phyloP scores from a whole-genome alignment of 2,888 invertebrate genomes.

The Zonitis immaculata region DNA sequence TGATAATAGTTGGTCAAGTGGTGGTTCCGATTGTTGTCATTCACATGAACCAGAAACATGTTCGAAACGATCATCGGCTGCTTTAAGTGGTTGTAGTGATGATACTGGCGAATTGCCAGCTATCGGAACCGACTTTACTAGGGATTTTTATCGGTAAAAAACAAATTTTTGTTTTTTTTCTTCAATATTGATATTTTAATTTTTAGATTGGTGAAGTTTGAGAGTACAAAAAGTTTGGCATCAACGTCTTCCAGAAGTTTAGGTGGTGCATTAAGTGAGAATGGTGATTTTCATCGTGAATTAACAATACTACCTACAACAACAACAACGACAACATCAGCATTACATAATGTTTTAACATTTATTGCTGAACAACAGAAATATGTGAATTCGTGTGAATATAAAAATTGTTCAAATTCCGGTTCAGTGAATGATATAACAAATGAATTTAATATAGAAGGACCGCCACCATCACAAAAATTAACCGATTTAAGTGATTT shows the following conservation, averaged over 20 bases:
- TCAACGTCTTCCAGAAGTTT: constrained; percentile 67
- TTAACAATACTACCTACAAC: neutral
- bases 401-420: constrained; percentile 50
- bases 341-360: constrained; percentile 67
- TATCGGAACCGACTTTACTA: constrained; percentile 69
- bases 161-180: neutral
- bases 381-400: constrained; percentile 59
- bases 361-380: constrained; percentile 75
- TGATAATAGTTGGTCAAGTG: constrained; percentile 56
- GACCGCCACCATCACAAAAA: constrained; percentile 47
- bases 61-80: constrained; percentile 67
- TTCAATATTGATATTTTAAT: constrained; percentile 4
- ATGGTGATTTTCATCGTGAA: constrained; percentile 56
- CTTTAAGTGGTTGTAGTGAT: constrained; percentile 61
- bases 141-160: constrained; percentile 63
- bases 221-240: constrained; percentile 73
- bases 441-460: constrained; percentile 53
- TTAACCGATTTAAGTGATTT: constrained; percentile 37
- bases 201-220: constrained; percentile 68
- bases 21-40: constrained; percentile 50
- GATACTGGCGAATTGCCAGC: constrained; percentile 61
- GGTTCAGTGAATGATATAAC: constrained; percentile 49
- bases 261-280: constrained; percentile 54
- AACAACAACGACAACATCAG: constrained; percentile 55
- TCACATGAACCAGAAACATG: constrained; percentile 52